Base-by-base conservation (phyloP, 2,888 invertebrate genomes). In the Chymomyza caudatula region DNA sequence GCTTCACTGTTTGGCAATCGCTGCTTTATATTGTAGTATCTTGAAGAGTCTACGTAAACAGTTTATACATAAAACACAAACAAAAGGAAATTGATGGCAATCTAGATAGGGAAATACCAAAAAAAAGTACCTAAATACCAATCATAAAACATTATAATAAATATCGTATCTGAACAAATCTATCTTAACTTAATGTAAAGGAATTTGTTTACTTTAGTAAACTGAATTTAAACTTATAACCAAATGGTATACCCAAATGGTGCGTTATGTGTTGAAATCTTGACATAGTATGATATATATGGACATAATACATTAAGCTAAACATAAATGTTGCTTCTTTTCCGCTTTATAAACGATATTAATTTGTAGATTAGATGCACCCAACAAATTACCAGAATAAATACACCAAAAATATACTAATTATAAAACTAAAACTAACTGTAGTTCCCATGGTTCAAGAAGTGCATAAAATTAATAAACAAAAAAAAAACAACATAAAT, bases 81-180 rank as follows among this genome's bases (percentile, higher is more conserved):
- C 61, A 69, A 71, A 60, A 63, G 76, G 75, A 75, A 88, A 78
- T 80, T 79, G 87, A 88, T 83, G 87, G 88, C 88, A 88, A 88
- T 87, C 88, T 87, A 87, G 87, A 73, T 87, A 87, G 87, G 86
- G 77, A 85, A 87, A 82, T 73, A 78, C 65, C 58, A 62, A 58
- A 70, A 20, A 58, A 17, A 8, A 60, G n/a, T 37, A 47, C 29
- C 5, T 42, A 43, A 17, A 42, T 59, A 58, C 15, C 57, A 51
- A 54, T 52, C 22, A 57, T 53, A 43, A 69, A 47, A 63, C 23
- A 66, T 20, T 6, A 49, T 2, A 17, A 49, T 2, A 17, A 2
- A 51, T 22, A 20, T 49, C 11, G n/a, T 19, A 47, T 29, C 11
- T 29, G 2, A 29, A 11, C 29, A 11, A 11, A 11, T 11, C 29